A percentile compares a stretch with the other conserved stretches of the same genome.
Evolutionary conservation across 2,797 vertebrate species (phyloP).

Genomic region (Scolopax bukidnonensis): DNA sequence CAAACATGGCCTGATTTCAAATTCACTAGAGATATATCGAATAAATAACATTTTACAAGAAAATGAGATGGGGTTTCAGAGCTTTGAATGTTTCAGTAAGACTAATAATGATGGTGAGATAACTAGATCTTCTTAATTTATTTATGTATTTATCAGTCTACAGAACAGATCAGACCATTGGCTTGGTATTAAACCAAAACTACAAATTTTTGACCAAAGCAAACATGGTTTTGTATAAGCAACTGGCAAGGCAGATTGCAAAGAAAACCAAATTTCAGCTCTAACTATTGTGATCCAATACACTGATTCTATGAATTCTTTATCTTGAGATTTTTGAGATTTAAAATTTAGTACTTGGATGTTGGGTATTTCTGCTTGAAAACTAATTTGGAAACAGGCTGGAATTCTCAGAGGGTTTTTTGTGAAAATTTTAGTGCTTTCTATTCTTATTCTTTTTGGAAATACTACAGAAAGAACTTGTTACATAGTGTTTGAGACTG

Average conservation of each 20-base stretch:
- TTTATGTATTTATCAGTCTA: background rate
- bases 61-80: background rate
- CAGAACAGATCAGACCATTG: background rate
- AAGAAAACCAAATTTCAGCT: background rate
- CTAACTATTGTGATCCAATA: background rate
- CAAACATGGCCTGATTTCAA: slow-evolving; percentile 11
- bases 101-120: background rate
- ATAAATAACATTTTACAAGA: background rate
- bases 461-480: background rate
- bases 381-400: background rate
- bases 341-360: background rate
- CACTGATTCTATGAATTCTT: background rate
- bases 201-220: background rate
- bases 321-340: background rate
- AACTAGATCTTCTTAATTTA: background rate
- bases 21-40: background rate
- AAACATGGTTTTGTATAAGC: fast-evolving
- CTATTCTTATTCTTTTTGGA: background rate
- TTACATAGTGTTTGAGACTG: background rate
- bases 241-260: background rate
- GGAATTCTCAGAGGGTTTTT: background rate
- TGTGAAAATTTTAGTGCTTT: background rate
- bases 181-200: background rate
- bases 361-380: background rate
- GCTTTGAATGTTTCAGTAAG: background rate